Evolutionary conservation across 2,888 invertebrate species (phyloP).

Genomic region (Erebia epiphron): DNA sequence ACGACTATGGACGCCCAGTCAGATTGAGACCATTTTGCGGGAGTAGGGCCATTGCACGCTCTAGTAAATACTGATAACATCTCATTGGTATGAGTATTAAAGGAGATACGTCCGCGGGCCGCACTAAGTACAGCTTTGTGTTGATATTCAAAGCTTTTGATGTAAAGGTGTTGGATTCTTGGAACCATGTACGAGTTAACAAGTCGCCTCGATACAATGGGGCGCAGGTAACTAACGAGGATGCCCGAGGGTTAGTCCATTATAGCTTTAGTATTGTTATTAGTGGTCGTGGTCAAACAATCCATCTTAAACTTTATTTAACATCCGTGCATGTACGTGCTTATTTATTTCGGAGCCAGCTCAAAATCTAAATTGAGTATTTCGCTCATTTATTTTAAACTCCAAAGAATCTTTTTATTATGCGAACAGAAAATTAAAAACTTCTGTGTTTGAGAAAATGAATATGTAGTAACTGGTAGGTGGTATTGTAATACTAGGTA

Average conservation of each 20-base stretch:
- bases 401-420: no score
- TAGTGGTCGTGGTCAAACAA: conserved; percentile 17
- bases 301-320: conserved; percentile 4
- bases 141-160: conserved; percentile 36
- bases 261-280: conserved; percentile 33
- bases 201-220: conserved; percentile 33
- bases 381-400: not conserved
- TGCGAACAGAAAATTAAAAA: no score
- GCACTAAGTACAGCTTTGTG: conserved; percentile 26
- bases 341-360: not conserved
- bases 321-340: not conserved
- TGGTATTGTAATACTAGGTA: no score
- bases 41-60: not conserved
- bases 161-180: conserved; percentile 35
- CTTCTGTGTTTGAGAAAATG: no score
- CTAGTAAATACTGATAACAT: not conserved
- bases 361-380: not conserved
- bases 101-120: conserved; percentile 20
- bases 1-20: not conserved
- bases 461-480: no score
- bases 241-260: conserved; percentile 23
- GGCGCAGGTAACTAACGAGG: conserved; percentile 44
- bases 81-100: conserved; percentile 6
- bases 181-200: conserved; percentile 38
- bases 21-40: not conserved